Conservation (phyloP, 2,113 vertebrate genomes). For the Nerophis ophidion region DNA sequence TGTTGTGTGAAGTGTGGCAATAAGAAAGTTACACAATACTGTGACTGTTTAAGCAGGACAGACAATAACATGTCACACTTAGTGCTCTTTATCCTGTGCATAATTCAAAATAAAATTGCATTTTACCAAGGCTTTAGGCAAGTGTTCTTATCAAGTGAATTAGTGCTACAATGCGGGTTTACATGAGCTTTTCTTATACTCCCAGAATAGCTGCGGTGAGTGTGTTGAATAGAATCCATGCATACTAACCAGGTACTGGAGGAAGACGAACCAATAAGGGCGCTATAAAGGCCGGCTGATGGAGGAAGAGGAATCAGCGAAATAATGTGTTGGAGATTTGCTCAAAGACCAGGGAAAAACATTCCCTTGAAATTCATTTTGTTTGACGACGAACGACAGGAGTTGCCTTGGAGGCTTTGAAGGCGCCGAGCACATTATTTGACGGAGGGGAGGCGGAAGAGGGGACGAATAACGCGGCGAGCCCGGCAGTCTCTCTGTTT, state of each 20-base stretch:
- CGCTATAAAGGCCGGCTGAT: slow-evolving; percentile 1
- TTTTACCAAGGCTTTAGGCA: not conserved
- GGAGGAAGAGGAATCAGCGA: slow-evolving; percentile 14
- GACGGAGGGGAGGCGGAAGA: slow-evolving; percentile 12
- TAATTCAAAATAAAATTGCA: not conserved
- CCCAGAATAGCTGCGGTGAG: not conserved
- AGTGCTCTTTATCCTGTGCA: not conserved
- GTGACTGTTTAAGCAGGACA: not conserved
- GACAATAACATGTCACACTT: not conserved
- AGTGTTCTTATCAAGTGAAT: not conserved
- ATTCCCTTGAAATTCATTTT: slow-evolving; percentile 36
- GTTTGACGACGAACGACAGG: slow-evolving; percentile 30
- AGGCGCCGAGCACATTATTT: slow-evolving; percentile 21
- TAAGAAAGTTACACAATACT: not conserved
- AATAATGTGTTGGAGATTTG: slow-evolving; percentile 22
- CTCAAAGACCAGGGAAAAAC: slow-evolving; percentile 15
- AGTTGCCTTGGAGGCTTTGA: slow-evolving; percentile 26
- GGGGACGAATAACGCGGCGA: slow-evolving; percentile 29
- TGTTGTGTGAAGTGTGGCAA: not conserved
- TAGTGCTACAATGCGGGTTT: not conserved
- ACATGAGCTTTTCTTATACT: not conserved
- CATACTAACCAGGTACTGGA: not conserved
- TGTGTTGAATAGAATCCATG: not conserved
- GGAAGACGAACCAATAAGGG: slow-evolving; percentile 4
- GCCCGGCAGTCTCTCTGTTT: slow-evolving; percentile 5